Conservation (phyloP, 2,113 vertebrate genomes). For the Odontophorus gujanensis region DNA sequence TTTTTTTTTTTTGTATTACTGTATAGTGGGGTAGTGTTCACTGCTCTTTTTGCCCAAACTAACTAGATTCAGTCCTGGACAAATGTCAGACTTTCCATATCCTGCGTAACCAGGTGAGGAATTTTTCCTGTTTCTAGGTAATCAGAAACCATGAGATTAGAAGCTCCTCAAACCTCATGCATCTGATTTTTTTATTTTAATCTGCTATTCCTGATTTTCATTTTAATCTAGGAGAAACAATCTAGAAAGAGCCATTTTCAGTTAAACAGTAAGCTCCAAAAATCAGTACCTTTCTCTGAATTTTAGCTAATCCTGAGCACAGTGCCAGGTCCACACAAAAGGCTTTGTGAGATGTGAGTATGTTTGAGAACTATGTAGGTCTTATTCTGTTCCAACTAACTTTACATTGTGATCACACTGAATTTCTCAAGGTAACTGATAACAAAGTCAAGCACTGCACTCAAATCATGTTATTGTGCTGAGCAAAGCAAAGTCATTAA, state of each 20-base stretch:
- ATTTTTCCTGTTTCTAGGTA: background rate
- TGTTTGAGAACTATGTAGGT: background rate
- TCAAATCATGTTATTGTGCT: background rate
- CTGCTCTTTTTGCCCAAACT: background rate
- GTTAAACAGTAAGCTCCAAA: background rate
- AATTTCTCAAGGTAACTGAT: background rate
- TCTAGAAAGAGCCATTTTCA: background rate
- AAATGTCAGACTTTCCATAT: background rate
- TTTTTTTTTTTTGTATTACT: background rate
- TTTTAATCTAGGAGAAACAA: background rate
- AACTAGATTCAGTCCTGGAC: background rate
- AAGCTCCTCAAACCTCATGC: background rate
- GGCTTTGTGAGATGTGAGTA: background rate
- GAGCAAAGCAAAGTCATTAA: constrained; percentile 32
- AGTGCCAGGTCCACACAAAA: background rate
- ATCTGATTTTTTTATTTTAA: background rate
- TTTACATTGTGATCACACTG: background rate
- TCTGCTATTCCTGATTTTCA: background rate
- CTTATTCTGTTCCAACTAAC: background rate
- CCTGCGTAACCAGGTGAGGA: background rate
- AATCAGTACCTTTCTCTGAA: background rate
- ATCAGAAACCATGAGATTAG: background rate
- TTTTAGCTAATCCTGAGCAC: background rate
- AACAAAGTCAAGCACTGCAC: background rate
- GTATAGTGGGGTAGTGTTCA: background rate